Evolutionary conservation across 1,140 invertebrate genomes (phyloP).

Genomic region (Musca vetustissima): DNA sequence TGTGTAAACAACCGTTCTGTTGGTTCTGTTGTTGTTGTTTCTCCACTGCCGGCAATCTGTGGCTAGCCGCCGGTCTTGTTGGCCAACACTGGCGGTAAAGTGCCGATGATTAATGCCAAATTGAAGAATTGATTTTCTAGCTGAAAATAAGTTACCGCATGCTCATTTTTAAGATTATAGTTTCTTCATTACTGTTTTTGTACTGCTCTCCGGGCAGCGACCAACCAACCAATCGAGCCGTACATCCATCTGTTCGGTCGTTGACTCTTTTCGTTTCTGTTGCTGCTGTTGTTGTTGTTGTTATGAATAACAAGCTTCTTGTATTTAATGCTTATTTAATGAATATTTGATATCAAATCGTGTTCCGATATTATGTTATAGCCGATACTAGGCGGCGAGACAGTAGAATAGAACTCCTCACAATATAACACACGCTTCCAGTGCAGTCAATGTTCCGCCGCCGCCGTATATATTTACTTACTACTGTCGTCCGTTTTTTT

Average conservation of each 20-base stretch:
- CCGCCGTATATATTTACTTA: not conserved
- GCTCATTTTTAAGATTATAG: slow-evolving; percentile 9
- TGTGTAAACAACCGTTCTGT: not conserved
- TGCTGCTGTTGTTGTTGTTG: not conserved
- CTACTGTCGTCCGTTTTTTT: not conserved
- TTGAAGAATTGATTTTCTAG: slow-evolving; percentile 15
- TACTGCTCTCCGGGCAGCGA: not conserved
- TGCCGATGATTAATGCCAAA: not conserved
- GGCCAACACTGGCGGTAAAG: not conserved
- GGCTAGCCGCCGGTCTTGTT: no score
- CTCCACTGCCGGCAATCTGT: no score
- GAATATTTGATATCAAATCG: slow-evolving; percentile 50
- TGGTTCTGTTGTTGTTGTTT: not conserved
- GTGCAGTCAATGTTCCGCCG: not conserved
- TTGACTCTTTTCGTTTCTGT: slow-evolving; percentile 49
- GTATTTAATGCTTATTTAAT: slow-evolving; percentile 54
- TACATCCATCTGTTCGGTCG: slow-evolving; percentile 34
- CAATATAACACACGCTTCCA: no score
- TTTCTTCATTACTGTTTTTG: not conserved
- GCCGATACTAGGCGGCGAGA: slow-evolving; percentile 10
- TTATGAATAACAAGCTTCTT: slow-evolving; percentile 33
- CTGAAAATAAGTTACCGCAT: not conserved
- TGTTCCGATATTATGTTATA: slow-evolving; percentile 20
- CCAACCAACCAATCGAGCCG: no score
- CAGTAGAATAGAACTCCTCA: not conserved